A percentile compares a stretch with the other conserved stretches of the same genome.
Conservation (phyloP, 2,113 vertebrate genomes). For the Columba livia region DNA sequence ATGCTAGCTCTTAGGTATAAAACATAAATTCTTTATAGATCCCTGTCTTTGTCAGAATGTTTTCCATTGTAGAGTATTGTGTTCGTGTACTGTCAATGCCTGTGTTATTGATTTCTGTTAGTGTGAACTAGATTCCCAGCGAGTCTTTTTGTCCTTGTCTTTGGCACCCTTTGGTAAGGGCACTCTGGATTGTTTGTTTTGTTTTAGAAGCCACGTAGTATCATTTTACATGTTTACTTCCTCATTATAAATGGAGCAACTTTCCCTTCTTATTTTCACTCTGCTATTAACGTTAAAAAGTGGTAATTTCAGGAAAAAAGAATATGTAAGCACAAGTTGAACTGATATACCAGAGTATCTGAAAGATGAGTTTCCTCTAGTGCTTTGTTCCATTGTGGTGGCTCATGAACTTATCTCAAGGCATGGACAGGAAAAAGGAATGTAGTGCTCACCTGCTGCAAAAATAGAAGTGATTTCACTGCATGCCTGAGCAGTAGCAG, state of each 20-base stretch:
- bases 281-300: neutral
- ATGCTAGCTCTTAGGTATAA: neutral
- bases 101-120: conserved; percentile 18
- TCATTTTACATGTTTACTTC: neutral
- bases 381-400: neutral
- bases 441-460: neutral
- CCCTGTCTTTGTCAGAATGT: neutral
- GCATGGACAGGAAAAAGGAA: neutral
- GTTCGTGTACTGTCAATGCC: neutral
- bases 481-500: neutral
- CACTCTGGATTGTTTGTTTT: neutral
- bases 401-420: neutral
- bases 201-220: neutral
- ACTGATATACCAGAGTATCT: neutral
- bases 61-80: neutral
- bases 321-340: neutral
- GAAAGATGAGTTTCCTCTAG: neutral
- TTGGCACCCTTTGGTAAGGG: neutral
- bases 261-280: neutral
- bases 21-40: neutral
- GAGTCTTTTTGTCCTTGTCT: neutral
- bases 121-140: neutral
- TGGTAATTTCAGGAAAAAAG: neutral
- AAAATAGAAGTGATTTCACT: neutral
- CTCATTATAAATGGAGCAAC: neutral